A percentile compares a stretch with the other conserved stretches of the same genome.
Conservation (phyloP, 2,888 invertebrate species). For the Encarsia formosa region DNA sequence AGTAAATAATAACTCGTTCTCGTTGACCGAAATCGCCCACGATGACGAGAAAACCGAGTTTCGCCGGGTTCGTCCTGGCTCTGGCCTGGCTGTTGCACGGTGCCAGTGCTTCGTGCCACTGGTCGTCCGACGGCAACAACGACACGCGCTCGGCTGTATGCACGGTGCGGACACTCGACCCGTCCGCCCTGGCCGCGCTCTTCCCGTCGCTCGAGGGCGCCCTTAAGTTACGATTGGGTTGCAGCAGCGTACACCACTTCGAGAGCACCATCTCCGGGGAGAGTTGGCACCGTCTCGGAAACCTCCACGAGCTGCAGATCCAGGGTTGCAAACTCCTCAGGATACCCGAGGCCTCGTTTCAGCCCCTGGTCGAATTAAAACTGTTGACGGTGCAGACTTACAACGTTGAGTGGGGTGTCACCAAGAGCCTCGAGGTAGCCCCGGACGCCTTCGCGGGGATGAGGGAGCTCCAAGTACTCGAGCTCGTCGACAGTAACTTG, state of each 20-base stretch:
- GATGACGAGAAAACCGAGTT: neutral
- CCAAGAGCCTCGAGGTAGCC: slow-evolving; percentile 70
- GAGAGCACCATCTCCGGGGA: slow-evolving; percentile 73
- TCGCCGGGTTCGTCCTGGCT: neutral
- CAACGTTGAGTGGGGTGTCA: slow-evolving; percentile 74
- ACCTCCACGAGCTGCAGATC: slow-evolving; percentile 71
- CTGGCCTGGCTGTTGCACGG: slow-evolving; percentile 37
- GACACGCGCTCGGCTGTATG: slow-evolving; percentile 57
- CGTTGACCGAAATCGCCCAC: no score
- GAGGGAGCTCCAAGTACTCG: slow-evolving; percentile 73
- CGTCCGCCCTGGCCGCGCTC: slow-evolving; percentile 54
- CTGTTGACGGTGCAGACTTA: slow-evolving; percentile 73
- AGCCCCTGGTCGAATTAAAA: slow-evolving; percentile 74
- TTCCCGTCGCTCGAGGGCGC: slow-evolving; percentile 63
- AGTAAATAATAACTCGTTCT: no score
- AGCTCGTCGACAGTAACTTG: slow-evolving; percentile 80
- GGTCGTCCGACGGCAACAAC: slow-evolving; percentile 58
- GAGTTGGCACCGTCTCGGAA: slow-evolving; percentile 68
- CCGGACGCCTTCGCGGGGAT: slow-evolving; percentile 71
- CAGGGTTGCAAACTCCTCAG: slow-evolving; percentile 76
- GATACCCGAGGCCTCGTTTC: slow-evolving; percentile 73
- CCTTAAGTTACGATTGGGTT: slow-evolving; percentile 68
- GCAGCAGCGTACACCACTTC: slow-evolving; percentile 72
- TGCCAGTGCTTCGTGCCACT: slow-evolving; percentile 52
- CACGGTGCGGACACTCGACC: slow-evolving; percentile 53